These are phyloP conservation scores for Lepisosteus osseus DNA, from an alignment of 2,113 vertebrate species.

Conservation along the genomic window DNA sequence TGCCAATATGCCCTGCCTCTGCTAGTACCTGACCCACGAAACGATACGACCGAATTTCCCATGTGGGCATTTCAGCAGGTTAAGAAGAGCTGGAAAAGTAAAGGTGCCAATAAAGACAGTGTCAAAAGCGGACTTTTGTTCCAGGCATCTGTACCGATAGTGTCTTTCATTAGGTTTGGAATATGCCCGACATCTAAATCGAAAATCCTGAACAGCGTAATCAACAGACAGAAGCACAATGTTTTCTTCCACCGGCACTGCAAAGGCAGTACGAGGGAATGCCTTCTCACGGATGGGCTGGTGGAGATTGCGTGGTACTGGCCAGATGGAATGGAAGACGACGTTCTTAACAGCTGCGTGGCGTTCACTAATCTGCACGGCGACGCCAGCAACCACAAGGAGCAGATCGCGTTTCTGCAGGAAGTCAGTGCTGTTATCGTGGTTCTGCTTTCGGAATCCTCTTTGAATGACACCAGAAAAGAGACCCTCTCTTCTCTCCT, in stretches of 20 bases:
- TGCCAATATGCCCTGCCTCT: too few relatives aligned
- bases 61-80: too few relatives aligned
- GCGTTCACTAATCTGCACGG: slow-evolving; percentile 51
- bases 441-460: slow-evolving; percentile 15
- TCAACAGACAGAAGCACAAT: slow-evolving; percentile 44
- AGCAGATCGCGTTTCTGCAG: slow-evolving; percentile 40
- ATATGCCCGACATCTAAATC: slow-evolving; percentile 21
- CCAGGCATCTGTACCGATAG: too few relatives aligned
- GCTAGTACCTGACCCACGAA: slow-evolving; percentile 31
- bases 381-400: slow-evolving; percentile 38
- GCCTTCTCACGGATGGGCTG: slow-evolving; percentile 42
- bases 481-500: too few relatives aligned
- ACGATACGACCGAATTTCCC: too few relatives aligned
- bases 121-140: too few relatives aligned
- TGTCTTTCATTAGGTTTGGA: too few relatives aligned
- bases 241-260: slow-evolving; percentile 45
- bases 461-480: too few relatives aligned
- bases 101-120: too few relatives aligned
- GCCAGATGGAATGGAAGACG: slow-evolving; percentile 23
- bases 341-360: slow-evolving; percentile 44
- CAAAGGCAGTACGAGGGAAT: slow-evolving; percentile 33
- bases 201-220: slow-evolving; percentile 44
- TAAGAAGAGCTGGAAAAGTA: too few relatives aligned
- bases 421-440: slow-evolving; percentile 39
- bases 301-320: slow-evolving; percentile 59